Conservation (phyloP, 2,888 invertebrate species). For the Auanema freiburgensis region DNA sequence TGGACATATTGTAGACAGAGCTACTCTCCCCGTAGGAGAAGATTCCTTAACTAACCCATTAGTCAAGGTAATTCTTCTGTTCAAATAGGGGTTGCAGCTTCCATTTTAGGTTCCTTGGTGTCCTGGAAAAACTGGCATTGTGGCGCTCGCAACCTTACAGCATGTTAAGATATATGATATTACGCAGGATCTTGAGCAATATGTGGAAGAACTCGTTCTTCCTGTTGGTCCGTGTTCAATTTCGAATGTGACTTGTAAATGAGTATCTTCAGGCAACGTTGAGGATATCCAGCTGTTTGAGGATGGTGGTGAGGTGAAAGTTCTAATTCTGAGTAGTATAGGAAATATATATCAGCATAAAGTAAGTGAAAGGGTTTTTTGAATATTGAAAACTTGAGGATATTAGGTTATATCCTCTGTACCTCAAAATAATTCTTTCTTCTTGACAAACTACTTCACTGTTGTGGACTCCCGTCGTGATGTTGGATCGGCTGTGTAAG, state of each 20-base stretch:
- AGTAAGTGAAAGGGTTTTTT: background rate
- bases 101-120: constrained; percentile 22
- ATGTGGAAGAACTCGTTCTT: constrained; percentile 39
- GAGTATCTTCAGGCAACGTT: constrained; percentile 21
- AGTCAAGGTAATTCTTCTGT: constrained; percentile 18
- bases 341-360: constrained; percentile 34
- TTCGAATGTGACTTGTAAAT: too few relatives aligned
- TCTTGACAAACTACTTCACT: constrained; percentile 32
- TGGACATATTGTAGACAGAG: constrained; percentile 32
- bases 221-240: constrained; percentile 25
- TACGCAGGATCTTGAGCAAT: constrained; percentile 19
- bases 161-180: constrained; percentile 36
- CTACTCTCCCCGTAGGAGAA: constrained; percentile 7
- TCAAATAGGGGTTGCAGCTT: background rate
- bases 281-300: constrained; percentile 28
- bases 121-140: constrained; percentile 9
- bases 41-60: constrained; percentile 31
- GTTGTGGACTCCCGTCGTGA: constrained; percentile 10
- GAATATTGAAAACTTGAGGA: too few relatives aligned
- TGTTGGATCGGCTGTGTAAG: constrained; percentile 4
- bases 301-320: constrained; percentile 15
- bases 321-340: constrained; percentile 26
- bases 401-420: constrained; percentile 5
- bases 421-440: constrained; percentile 31
- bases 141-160: constrained; percentile 33